Conservation (phyloP, 2,113 vertebrate genomes). For the Accipiter cooperii region DNA sequence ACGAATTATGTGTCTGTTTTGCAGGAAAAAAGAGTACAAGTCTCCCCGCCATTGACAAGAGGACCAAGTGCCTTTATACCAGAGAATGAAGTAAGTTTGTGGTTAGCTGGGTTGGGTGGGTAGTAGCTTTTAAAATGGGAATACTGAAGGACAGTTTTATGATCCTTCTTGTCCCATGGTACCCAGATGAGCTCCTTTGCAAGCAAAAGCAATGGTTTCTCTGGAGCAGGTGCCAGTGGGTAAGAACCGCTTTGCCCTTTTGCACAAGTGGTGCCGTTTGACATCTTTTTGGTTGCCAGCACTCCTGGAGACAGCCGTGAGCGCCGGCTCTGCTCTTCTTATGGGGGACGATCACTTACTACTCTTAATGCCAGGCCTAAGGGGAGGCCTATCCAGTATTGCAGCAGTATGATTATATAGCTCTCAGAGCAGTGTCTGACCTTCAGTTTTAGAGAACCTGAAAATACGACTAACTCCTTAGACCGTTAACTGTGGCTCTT, state of each 20-base stretch:
- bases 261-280: background rate
- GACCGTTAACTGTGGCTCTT: background rate
- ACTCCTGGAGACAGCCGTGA: accelerated
- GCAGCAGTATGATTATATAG: background rate
- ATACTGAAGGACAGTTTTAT: background rate
- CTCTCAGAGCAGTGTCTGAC: background rate
- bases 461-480: background rate
- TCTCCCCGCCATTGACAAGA: constrained; percentile 74
- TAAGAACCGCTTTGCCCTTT: background rate
- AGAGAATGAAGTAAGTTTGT: constrained; percentile 78
- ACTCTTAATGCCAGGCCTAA: background rate
- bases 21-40: constrained; percentile 78
- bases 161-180: background rate
- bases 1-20: constrained; percentile 20
- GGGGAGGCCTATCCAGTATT: background rate
- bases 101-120: background rate
- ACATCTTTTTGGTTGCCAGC: background rate
- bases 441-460: background rate
- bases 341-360: background rate
- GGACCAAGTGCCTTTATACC: constrained; percentile 89
- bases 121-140: background rate
- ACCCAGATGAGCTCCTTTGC: background rate
- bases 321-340: background rate
- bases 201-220: background rate
- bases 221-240: background rate